Percentiles rank a stretch among this genome's conserved stretches.
These are phyloP conservation scores for Peribatodes rhomboidaria DNA, from an alignment of 2,888 invertebrate genomes.

Conservation along the genomic window DNA sequence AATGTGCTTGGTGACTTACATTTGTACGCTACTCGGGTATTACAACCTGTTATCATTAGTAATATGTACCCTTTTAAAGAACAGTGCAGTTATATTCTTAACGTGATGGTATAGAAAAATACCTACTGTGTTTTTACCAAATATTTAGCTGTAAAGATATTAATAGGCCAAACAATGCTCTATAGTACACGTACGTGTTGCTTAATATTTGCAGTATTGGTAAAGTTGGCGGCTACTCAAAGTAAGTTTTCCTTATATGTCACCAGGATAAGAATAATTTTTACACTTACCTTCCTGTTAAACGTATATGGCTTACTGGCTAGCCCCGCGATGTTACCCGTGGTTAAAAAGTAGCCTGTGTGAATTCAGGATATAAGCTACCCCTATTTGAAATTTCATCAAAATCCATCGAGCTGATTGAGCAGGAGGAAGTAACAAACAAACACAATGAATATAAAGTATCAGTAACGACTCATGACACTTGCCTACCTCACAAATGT, in stretches of 20 bases:
- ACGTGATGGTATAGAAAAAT: no score
- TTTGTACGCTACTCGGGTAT: not conserved
- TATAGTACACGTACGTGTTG: not conserved
- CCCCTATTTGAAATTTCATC: no score
- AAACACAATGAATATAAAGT: no score
- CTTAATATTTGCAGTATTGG: slow-evolving; percentile 2
- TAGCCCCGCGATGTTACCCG: slow-evolving; percentile 63
- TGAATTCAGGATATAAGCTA: no score
- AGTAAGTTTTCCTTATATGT: slow-evolving; percentile 9
- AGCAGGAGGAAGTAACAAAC: no score
- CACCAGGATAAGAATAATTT: not conserved
- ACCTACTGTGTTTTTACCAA: not conserved
- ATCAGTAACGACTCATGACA: no score
- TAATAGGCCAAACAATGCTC: not conserved
- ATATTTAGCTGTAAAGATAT: not conserved
- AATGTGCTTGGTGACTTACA: slow-evolving; percentile 4
- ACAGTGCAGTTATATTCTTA: not conserved
- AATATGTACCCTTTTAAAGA: not conserved
- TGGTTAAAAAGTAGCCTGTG: no score
- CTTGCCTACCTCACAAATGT: no score
- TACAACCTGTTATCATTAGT: not conserved
- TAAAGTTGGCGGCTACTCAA: not conserved
- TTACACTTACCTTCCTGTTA: not conserved
- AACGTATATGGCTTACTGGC: slow-evolving; percentile 59
- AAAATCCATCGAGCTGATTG: no score